Conservation (phyloP, 2,888 invertebrate species). For the Eledona agricola region DNA sequence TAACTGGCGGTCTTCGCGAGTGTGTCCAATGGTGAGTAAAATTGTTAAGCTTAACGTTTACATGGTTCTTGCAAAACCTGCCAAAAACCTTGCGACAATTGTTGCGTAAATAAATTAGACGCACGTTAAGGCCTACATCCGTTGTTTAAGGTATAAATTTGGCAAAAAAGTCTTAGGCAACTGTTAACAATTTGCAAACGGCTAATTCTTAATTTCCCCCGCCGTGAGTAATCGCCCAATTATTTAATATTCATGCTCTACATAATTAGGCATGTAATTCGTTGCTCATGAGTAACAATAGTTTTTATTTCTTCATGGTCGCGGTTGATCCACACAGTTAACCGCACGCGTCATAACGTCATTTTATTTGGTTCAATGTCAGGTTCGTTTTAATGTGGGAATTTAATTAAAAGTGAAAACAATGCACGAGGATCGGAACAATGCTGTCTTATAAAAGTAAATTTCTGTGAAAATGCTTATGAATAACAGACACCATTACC, state of each 20-base stretch:
- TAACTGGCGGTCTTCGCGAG: too few relatives aligned
- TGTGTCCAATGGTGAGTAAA: too few relatives aligned
- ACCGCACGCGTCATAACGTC: slow-evolving; percentile 53
- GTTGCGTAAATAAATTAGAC: too few relatives aligned
- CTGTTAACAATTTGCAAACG: slow-evolving; percentile 15
- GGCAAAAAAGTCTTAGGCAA: slow-evolving; percentile 19
- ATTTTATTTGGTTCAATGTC: slow-evolving; percentile 61
- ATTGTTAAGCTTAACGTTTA: too few relatives aligned
- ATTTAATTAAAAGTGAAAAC: slow-evolving; percentile 59
- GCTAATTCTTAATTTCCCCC: slow-evolving; percentile 29
- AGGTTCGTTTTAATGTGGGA: slow-evolving; percentile 57
- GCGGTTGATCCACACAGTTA: slow-evolving; percentile 48
- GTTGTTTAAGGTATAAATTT: slow-evolving; percentile 14
- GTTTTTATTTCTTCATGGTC: slow-evolving; percentile 51
- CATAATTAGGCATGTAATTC: slow-evolving; percentile 52
- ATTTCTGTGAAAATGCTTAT: slow-evolving; percentile 32
- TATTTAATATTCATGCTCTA: slow-evolving; percentile 50
- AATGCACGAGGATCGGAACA: slow-evolving; percentile 47
- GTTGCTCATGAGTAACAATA: slow-evolving; percentile 48
- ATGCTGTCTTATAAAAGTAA: slow-evolving; percentile 29
- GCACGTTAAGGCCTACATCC: slow-evolving; percentile 14
- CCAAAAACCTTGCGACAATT: too few relatives aligned
- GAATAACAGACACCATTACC: slow-evolving; percentile 28
- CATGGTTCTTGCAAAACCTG: too few relatives aligned
- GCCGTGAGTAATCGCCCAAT: slow-evolving; percentile 28